phyloP scores from a whole-genome alignment of 2,888 invertebrate species.

The Brachypalpus laphriformis region DNA sequence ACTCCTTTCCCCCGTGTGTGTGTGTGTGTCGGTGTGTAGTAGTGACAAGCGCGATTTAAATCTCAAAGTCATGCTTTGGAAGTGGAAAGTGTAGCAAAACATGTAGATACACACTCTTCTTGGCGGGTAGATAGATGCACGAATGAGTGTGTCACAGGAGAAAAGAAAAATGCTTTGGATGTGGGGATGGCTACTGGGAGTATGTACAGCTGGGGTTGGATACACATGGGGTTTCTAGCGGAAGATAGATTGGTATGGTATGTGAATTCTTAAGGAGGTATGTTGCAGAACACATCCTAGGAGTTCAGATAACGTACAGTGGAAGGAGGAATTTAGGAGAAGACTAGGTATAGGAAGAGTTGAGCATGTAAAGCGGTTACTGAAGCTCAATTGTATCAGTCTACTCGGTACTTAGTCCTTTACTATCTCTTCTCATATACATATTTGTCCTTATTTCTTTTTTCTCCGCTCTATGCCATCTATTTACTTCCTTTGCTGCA shows the following conservation, averaged over 20 bases:
- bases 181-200: not conserved
- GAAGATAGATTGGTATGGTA: not conserved
- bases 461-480: too few species aligned
- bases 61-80: slow-evolving; percentile 68
- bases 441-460: too few species aligned
- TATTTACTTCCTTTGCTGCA: too few species aligned
- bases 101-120: slow-evolving; percentile 66
- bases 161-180: not conserved
- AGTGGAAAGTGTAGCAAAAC: slow-evolving; percentile 73
- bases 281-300: too few species aligned
- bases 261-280: too few species aligned
- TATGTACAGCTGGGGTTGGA: not conserved
- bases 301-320: too few species aligned
- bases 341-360: too few species aligned
- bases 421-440: too few species aligned
- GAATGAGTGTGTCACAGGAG: slow-evolving; percentile 1
- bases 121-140: slow-evolving; percentile 21
- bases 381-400: too few species aligned
- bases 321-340: too few species aligned
- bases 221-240: not conserved
- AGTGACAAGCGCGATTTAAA: slow-evolving; percentile 72
- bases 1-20: not conserved
- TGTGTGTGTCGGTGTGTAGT: slow-evolving; percentile 10
- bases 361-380: too few species aligned
- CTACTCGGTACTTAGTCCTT: too few species aligned